Base-by-base conservation (phyloP, 2,113 vertebrate species). In the Eptesicus fuscus region DNA sequence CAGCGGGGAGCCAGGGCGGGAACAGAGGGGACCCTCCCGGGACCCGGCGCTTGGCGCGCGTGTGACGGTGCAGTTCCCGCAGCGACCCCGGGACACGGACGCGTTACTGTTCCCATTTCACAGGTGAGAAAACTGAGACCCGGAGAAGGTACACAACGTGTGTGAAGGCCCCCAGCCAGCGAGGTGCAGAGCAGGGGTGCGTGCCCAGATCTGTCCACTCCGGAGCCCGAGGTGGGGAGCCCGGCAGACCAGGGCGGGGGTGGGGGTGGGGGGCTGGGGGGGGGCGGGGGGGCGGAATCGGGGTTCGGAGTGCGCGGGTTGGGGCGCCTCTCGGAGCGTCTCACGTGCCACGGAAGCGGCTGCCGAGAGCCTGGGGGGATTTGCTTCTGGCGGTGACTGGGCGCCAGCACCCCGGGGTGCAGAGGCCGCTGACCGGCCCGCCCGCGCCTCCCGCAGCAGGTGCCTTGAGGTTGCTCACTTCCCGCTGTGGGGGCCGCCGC, bases 381-480 rank as follows among this genome's bases (percentile, higher is more conserved):
- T 69, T 80, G 83, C 56, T 74, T 91, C 87, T 88, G 8, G 0
- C n/a, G 23, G 67, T 7, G 73, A 74, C 63, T 53, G 91, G 37
- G 30, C 78, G 37, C 61, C 71, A 51, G 92, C 92, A 71, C 80
- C 49, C 88, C 8, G 87, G 82, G 65, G 80, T 40, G 93, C 84
- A 71, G 82, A 89, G 84, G 82, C 63, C 79, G 42, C 80, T 1
- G 30, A n/a, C 83, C 92, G 35, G 28, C 28, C 84, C 0, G 28
- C 37, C 53, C 5, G 0, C 3, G n/a, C 82, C 13, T 18, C 49
- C 35, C 71, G 74, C 93, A 73, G 77, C 95, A 95, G 94, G 80
- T 88, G 96, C 91, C 95, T 95, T 90, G 16, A 37, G 90, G 90
- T 84, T 82, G 87, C 67, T 90, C n/a, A 74, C 69, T 92, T 92